Base-by-base conservation (phyloP, 2,797 vertebrate genomes). In the Hydrocynus forskahlii region DNA sequence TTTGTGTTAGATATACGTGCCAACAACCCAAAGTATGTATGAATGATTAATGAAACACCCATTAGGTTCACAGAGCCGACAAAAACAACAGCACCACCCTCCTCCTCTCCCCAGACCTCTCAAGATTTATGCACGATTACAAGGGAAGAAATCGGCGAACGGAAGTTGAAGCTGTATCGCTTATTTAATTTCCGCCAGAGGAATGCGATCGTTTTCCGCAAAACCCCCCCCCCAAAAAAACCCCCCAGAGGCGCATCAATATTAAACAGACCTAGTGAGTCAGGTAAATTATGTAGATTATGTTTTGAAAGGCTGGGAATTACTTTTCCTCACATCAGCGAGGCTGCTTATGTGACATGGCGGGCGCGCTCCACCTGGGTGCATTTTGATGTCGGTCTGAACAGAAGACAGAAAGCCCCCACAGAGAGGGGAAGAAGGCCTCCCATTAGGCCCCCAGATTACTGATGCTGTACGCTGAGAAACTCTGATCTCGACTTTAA, bases 221-320 rank as follows among this genome's bases (percentile, higher is more conserved):
- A 38, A 35, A 35, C 2, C 35, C 35, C 2, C 1, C 29, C 29
- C 1, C 1, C 1, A 29, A 35, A 35, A 35, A 35, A 35, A 35
- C 29, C 29, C 29, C 35, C 79, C 78, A 40, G 60, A 82, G 71
- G 70, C 77, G 75, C 88, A 85, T 86, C 80, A 83, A 85, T 86
- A 85, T 85, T 86, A 82, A 86, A 85, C 81, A 78, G 75, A 80
- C 85, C 76, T 81, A 75, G 78, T 67, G 87, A 89, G 84, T 87
- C 77, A 74, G 79, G 83, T 71, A 86, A 86, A 88, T 87, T 84
- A 88, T 87, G 87, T 59, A 89, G 85, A 89, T 89, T 80, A 81
- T 75, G 78, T 88, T 85, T 84, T 85, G 81, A 85, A 85, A 81
- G 40, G 55, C 80, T 29, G 67, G 63, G 69, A 57, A 77, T 64